These are phyloP conservation scores for Pachycephus smyrnensis DNA, from an alignment of 2,888 invertebrate genomes.

Conservation along the genomic window DNA sequence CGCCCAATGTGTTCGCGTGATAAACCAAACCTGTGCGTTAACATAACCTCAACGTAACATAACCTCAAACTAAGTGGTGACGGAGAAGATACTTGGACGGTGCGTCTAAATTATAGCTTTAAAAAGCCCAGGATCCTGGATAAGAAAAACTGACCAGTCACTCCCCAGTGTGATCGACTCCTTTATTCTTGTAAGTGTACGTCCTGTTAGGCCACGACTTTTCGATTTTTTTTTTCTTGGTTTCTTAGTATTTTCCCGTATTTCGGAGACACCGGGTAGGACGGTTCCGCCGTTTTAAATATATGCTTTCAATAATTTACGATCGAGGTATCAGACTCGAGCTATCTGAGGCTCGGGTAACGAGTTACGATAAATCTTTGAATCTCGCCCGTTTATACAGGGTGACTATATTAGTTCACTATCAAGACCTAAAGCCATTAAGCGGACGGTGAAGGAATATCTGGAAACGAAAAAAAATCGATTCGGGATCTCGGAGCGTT, in stretches of 20 bases:
- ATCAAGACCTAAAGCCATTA: neutral
- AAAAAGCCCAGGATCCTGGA: slow-evolving; percentile 33
- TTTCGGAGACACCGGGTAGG: slow-evolving; percentile 20
- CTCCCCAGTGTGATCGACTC: slow-evolving; percentile 2
- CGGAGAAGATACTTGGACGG: slow-evolving; percentile 32
- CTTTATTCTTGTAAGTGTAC: neutral
- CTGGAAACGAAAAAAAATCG: no score
- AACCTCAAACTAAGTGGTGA: neutral
- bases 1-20: neutral
- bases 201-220: neutral
- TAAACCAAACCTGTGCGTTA: neutral
- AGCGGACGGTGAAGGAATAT: neutral
- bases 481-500: no score
- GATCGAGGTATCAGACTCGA: slow-evolving; percentile 31
- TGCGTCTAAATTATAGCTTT: slow-evolving; percentile 40
- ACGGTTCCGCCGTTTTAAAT: slow-evolving; percentile 19
- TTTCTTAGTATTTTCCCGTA: neutral
- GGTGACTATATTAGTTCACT: neutral
- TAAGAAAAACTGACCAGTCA: slow-evolving; percentile 22
- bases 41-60: neutral
- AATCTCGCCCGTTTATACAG: slow-evolving; percentile 27
- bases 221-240: neutral
- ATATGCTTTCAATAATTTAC: slow-evolving; percentile 29
- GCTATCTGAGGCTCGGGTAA: slow-evolving; percentile 36
- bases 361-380: slow-evolving; percentile 44